Base-by-base conservation (phyloP, 2,888 invertebrate species). In the Pteria penguin region DNA sequence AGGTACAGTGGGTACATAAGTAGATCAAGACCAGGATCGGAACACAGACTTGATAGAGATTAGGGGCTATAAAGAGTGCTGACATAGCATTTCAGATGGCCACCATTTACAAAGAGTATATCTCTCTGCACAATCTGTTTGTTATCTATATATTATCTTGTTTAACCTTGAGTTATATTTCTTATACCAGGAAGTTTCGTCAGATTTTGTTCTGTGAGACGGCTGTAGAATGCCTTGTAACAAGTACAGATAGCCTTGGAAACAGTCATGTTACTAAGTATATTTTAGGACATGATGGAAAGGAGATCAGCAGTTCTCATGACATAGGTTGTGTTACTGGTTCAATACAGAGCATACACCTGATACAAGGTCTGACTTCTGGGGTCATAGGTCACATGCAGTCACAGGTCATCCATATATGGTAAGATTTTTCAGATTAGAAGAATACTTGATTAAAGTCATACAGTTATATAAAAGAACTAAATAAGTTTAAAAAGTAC, bases 371-470 rank as follows among this genome's bases (percentile, higher is more conserved):
- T 11, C 27, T 80, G n/a, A 52, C 72, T 24, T 67, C 62, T 26
- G 84, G 82, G n/a, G 70, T 82, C 8, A 45, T 75, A n/a, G 81
- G 79, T 27, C 54, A 81, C 11, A 75, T 80, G 22, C 62, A 24
- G 1, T 55, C 61, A 14, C 62, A 68, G 8, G 55, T 61, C 22
- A 36, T 84, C 52, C 76, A 80, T 26, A 74, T 84, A 31, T 84
- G 84, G 84, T 84, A 71, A 55, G 72, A 69, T 3, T 26, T 22
- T n/a, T n/a, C n/a, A n/a, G n/a, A n/a, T n/a, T n/a, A n/a, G n/a
- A n/a, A n/a, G n/a, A n/a, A n/a, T n/a, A n/a, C n/a, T n/a, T n/a
- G n/a, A n/a, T n/a, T n/a, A n/a, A n/a, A n/a, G n/a, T n/a, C n/a
- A n/a, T n/a, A n/a, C n/a, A n/a, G n/a, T n/a, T n/a, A n/a, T n/a